phyloP scores from a whole-genome alignment of 2,888 invertebrate genomes.

The Kuschelorhynchus macadamiae region DNA sequence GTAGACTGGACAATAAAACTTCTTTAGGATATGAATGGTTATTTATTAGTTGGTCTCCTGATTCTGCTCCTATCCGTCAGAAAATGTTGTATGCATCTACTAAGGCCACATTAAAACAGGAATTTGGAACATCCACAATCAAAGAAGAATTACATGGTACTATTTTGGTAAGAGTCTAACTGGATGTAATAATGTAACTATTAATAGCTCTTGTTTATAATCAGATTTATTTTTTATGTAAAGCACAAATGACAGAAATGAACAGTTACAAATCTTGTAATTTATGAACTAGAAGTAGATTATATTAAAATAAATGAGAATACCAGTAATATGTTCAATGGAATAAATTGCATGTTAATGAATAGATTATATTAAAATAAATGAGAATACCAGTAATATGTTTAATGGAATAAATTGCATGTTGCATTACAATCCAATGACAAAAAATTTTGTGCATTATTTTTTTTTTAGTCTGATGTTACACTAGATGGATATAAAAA shows the following conservation, averaged over 20 bases:
- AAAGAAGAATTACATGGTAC: conserved; percentile 96
- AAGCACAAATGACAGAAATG: no score
- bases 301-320: no score
- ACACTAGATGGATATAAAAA: conserved; percentile 85
- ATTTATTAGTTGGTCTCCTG: conserved; percentile 95
- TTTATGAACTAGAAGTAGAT: no score
- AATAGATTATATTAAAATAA: no score
- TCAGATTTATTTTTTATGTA: no score
- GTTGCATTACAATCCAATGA: not conserved
- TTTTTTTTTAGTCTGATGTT: conserved; percentile 78
- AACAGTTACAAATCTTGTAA: no score
- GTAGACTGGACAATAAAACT: conserved; percentile 82
- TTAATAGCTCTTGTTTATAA: no score
- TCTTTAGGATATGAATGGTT: conserved; percentile 93
- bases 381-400: no score
- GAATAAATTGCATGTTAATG: no score
- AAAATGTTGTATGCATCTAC: conserved; percentile 99
- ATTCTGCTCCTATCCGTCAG: conserved; percentile 89
- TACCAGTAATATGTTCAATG: no score
- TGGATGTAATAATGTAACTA: no score
- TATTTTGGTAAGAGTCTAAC: conserved; percentile 74
- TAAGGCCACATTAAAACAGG: conserved; percentile 95
- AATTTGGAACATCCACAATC: conserved; percentile 95
- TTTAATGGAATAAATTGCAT: no score
- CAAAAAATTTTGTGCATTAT: conserved; percentile 1